Base-by-base conservation (phyloP, 2,888 invertebrate genomes). In the Drosophila algonquin region DNA sequence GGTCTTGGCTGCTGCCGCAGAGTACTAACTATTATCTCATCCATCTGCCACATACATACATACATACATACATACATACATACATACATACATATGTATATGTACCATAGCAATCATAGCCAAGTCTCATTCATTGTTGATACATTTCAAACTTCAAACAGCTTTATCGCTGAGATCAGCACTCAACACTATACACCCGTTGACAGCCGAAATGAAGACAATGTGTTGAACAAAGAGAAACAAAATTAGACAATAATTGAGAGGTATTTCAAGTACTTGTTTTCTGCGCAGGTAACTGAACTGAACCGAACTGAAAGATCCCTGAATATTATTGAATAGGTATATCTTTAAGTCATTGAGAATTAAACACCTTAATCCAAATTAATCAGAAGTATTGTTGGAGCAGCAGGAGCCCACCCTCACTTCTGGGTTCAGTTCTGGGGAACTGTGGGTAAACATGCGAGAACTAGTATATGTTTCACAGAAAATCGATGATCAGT, bases 51-150 rank as follows among this genome's bases (percentile, higher is more conserved):
- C 62, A 51, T 46, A 56, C 44, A 21, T 44, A 44, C 5, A 4
- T 18, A 18, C 18, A 18, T 18, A 18, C 44, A 21, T 44, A 44
- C 5, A 4, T 18, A 18, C 18, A 18, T 18, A 18, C 18, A 18
- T 18, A 18, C 18, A 18, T 18, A 18, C 18, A 18, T 18, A 18
- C 1, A 1, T 12, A 12, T 10, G 0, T 32, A 5, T 0, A 32
- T 10, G 9, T 32, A 52, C 53, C 55, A 32, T 27, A 53, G 45
- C 54, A 63, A 69, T 69, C 60, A 73, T 70, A 63, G 32, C 48
- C 40, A 75, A 76, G 82, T 70, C 81, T 74, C 78, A 82, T 85
- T 65, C 65, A 85, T 76, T 68, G 73, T 72, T 57, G 74, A 83
- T 85, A 77, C 60, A 77, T 76, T 75, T 77, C 52, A 57, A 67